Evolutionary conservation across 2,888 invertebrate genomes (phyloP), one percentile per base, ranked within the genome.

Genomic region (Rosalia funebris): DNA sequence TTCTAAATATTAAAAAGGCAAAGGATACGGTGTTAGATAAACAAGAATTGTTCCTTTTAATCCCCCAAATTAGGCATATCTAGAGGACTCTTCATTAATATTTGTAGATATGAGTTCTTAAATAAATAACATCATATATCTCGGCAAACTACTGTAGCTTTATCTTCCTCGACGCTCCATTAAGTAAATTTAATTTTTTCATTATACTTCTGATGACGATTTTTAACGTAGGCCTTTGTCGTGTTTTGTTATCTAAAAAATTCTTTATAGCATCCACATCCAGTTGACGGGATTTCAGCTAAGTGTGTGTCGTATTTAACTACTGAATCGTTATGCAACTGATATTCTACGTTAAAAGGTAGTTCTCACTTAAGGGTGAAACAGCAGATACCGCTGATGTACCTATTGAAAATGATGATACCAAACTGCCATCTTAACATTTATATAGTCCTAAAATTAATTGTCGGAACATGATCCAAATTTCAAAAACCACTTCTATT

Each of bases 1-100:
- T 53, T 53, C 32, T 39, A 20, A 53, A 52, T 52, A 41, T 52
- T 53, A 31, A 31, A 32, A 53, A 25, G 37, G 31, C 12, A 42
- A 53, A n/a, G 31, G 31, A 42, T 32, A 12, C 19, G 15, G 31
- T 15, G 32, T 42, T 42, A 42, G 42, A 31, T 42, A 53, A 53
- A 50, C 50, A 50, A 50, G 36, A 50, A 11, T 20, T 41, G 41
- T 41, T 31, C 7, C 39, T 20, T 32, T 17, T 19, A 36, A 32
- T 47, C 12, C 16, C 32, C 47, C 34, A 47, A 47, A 47, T 47
- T 47, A 34, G 34, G 34, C 5, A 34, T 34, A 34, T 34, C 34
- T 34, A 2, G 5, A 2, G 11, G 11, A 34, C 34, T 7, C 5
- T 34, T 34, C 34, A 34, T 34, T 34, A 34, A 25, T 25, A 25